Base-by-base conservation (phyloP, 2,888 invertebrate species). In the Marasmarcha lunaedactyla region DNA sequence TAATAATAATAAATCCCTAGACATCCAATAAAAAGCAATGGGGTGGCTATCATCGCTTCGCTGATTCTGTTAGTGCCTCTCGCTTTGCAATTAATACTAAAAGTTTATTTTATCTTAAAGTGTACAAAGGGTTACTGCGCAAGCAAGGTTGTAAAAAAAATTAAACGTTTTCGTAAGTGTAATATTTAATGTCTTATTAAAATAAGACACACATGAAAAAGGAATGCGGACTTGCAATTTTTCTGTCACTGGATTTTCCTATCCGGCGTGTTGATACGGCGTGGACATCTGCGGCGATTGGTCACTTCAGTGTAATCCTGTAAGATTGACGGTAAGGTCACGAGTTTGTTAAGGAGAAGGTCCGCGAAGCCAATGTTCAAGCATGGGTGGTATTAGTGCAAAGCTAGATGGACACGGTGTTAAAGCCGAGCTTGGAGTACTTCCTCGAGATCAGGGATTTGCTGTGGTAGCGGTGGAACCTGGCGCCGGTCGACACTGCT, bases 371-470 rank as follows among this genome's bases (percentile, higher is more conserved):
- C 34, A 64, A 77, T 55, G 59, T 63, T 5, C 53, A 78, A 78
- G 79, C 79, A 59, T 57, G 50, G 52, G 9, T 30, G 61, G 54
- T 66, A 69, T 74, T 78, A 79, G 66, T 67, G 77, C 76, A 62
- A 78, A 78, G 79, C 81, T 83, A 83, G 59, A 83, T 68, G 54
- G 74, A 76, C 46, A 83, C 73, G 54, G 71, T 72, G 67, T 70
- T 79, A 73, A 83, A 81, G 52, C 84, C 83, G 47, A 81, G 76
- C 51, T 61, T 71, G 54, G 88, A 87, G 84, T 90, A 91, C 85
- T 89, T 89, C 79, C 88, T 88, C 71, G 89, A 88, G 68, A 90
- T 89, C 56, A 89, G 88, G 55, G 89, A 89, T 71, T 89, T 91
- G 59, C 87, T 88, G 72, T 92, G 92, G 70, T 90, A 89, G 49